phyloP scores from a whole-genome alignment of 1,140 invertebrate genomes.

The Acromyrmex heyeri region DNA sequence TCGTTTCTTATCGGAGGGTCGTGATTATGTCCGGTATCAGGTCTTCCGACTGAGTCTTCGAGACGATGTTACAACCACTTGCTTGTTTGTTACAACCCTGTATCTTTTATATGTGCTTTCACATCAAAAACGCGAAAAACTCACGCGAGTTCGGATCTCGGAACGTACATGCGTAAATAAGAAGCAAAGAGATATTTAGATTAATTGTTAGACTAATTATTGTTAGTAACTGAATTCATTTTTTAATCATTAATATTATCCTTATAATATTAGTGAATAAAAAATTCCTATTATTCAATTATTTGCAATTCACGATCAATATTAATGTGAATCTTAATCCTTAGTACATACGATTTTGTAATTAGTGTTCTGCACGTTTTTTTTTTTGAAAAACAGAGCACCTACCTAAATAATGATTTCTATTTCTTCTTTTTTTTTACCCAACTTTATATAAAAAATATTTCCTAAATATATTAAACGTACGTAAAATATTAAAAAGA shows the following conservation, averaged over 20 bases:
- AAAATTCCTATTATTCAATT: not conserved
- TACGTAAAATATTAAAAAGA: too few species aligned
- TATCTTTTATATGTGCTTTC: slow-evolving; percentile 35
- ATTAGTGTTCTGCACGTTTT: too few species aligned
- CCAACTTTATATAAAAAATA: too few species aligned
- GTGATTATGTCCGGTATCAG: slow-evolving; percentile 53
- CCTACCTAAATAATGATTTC: too few species aligned
- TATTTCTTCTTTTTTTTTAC: too few species aligned
- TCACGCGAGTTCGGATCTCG: slow-evolving; percentile 28
- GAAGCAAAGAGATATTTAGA: not conserved
- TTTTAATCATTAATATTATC: not conserved
- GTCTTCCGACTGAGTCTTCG: slow-evolving; percentile 33
- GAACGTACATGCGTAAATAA: slow-evolving; percentile 1
- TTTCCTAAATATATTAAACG: too few species aligned
- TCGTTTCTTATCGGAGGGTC: slow-evolving; percentile 69
- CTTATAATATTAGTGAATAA: not conserved
- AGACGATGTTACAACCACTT: slow-evolving; percentile 28
- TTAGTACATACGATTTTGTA: too few species aligned
- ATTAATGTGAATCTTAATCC: not conserved
- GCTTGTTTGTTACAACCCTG: slow-evolving; percentile 17
- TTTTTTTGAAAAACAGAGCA: too few species aligned
- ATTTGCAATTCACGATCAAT: not conserved
- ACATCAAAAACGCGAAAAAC: slow-evolving; percentile 15
- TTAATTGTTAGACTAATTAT: not conserved
- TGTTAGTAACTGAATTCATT: not conserved